These are phyloP conservation scores for Halocaridina rubra DNA, from an alignment of 2,888 invertebrate species.

Conservation along the genomic window DNA sequence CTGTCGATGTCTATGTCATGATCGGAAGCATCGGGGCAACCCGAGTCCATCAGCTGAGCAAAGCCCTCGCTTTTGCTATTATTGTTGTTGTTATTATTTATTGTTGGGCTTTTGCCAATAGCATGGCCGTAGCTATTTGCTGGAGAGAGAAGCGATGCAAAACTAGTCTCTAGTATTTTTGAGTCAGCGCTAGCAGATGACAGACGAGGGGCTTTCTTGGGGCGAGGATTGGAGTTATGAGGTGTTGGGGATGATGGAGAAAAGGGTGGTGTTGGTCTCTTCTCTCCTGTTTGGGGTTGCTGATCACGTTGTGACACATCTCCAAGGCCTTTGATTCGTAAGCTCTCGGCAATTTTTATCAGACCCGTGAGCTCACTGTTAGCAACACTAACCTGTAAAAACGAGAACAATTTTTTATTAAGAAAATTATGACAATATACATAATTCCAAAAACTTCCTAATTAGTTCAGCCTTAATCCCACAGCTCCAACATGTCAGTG, in stretches of 20 bases:
- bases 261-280: slow-evolving; percentile 39
- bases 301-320: slow-evolving; percentile 61
- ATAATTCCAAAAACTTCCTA: too few species aligned
- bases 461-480: too few species aligned
- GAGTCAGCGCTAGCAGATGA: slow-evolving; percentile 31
- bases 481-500: too few species aligned
- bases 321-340: slow-evolving; percentile 63
- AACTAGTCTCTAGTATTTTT: slow-evolving; percentile 35
- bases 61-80: slow-evolving; percentile 33
- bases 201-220: slow-evolving; percentile 45
- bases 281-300: slow-evolving; percentile 31
- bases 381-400: slow-evolving; percentile 59
- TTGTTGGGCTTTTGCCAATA: slow-evolving; percentile 6
- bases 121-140: slow-evolving; percentile 56
- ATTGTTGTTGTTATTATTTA: neutral
- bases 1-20: slow-evolving; percentile 27
- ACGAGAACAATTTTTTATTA: neutral
- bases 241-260: slow-evolving; percentile 42
- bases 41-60: slow-evolving; percentile 51
- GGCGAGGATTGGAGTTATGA: slow-evolving; percentile 31
- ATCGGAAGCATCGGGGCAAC: slow-evolving; percentile 30
- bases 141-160: slow-evolving; percentile 41
- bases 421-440: neutral
- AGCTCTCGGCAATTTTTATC: slow-evolving; percentile 63
- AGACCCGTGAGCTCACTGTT: slow-evolving; percentile 63